Conservation (phyloP, 92 coral and sea anemone genomes). For the Umimayanthus kanabou region DNA sequence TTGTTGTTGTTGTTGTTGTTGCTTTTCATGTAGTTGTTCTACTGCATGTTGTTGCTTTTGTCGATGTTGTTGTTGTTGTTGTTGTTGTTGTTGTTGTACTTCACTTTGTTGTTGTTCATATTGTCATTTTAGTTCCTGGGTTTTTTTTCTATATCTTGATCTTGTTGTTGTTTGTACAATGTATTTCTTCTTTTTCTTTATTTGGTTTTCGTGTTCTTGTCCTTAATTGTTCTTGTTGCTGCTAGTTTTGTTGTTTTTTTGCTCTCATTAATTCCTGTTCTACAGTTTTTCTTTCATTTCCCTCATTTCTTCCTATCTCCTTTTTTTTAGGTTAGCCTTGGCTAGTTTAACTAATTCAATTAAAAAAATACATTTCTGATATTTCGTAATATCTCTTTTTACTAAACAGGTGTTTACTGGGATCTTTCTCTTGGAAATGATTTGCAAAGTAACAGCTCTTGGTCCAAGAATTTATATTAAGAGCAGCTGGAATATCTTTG, state of each 20-base stretch:
- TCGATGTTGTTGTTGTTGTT: no score
- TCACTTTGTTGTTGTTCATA: no score
- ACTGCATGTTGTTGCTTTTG: no score
- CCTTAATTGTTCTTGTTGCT: neutral
- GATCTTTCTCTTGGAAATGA: constrained; percentile 45
- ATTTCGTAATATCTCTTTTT: neutral
- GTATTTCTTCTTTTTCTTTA: no score
- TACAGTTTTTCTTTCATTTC: neutral
- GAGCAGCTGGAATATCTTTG: constrained; percentile 44
- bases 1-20: no score
- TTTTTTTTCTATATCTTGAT: no score
- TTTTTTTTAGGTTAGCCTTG: neutral
- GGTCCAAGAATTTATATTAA: constrained; percentile 38
- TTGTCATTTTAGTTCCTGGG: no score
- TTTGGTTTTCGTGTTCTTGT: no score
- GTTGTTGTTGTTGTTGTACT: no score
- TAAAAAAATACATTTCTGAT: no score
- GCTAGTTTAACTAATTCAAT: neutral
- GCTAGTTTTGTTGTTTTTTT: neutral
- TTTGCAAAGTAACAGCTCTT: constrained; percentile 43
- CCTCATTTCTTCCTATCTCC: neutral
- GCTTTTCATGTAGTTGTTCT: no score
- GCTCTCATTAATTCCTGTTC: neutral
- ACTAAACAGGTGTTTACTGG: constrained; percentile 24
- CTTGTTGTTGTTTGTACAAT: no score